phyloP scores from a whole-genome alignment of 2,113 vertebrate genomes.

The Columba livia region DNA sequence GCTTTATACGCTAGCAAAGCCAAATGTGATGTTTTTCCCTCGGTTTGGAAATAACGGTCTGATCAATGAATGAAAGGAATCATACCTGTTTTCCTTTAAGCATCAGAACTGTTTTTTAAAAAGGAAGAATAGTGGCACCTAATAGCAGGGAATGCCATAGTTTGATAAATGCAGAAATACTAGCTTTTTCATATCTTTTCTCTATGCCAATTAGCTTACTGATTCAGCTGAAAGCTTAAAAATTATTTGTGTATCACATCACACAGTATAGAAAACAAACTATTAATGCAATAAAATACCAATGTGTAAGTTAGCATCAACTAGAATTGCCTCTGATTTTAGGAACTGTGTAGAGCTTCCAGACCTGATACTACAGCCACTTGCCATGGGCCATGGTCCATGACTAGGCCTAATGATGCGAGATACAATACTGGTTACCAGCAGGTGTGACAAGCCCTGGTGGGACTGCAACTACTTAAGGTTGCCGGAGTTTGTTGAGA shows the following conservation, averaged over 20 bases:
- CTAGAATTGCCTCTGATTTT: background rate
- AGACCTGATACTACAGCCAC: background rate
- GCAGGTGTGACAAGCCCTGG: background rate
- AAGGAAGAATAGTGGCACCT: background rate
- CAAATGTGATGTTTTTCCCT: background rate
- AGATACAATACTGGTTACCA: background rate
- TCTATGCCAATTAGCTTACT: background rate
- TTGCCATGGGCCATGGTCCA: fast-evolving
- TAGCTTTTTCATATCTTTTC: background rate
- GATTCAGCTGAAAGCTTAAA: background rate
- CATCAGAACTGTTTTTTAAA: background rate
- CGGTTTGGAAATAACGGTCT: background rate
- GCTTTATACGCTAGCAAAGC: background rate
- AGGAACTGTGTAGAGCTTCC: background rate
- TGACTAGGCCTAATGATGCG: background rate
- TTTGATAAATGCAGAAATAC: background rate
- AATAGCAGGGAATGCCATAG: background rate
- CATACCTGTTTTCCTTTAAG: background rate
- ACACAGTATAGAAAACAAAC: fast-evolving
- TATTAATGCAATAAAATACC: background rate
- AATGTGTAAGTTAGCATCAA: fast-evolving
- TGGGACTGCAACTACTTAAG: background rate
- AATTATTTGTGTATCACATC: background rate
- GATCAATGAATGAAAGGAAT: background rate
- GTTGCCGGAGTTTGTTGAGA: background rate